Conservation (phyloP, 2,888 invertebrate species). For the Galeruca laticollis region DNA sequence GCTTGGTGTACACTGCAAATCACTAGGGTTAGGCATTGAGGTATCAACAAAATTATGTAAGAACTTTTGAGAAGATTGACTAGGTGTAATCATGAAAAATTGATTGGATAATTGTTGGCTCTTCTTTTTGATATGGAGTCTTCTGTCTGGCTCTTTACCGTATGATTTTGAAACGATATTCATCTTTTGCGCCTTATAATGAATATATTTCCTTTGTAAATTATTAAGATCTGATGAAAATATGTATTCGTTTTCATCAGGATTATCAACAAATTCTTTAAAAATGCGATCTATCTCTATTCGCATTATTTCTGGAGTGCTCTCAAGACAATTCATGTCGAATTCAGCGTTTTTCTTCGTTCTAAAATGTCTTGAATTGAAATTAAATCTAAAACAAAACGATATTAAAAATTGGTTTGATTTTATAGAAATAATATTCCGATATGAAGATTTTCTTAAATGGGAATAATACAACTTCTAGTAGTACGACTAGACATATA, state of each 20-base stretch:
- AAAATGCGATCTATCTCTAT: constrained; percentile 59
- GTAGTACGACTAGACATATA: no score
- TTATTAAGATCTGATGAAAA: constrained; percentile 80
- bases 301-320: constrained; percentile 56
- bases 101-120: constrained; percentile 48
- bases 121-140: constrained; percentile 54
- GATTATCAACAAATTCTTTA: constrained; percentile 56
- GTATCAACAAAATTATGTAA: constrained; percentile 28
- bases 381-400: constrained; percentile 12
- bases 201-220: constrained; percentile 84
- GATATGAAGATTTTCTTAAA: no score
- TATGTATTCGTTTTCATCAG: constrained; percentile 53
- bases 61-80: constrained; percentile 31
- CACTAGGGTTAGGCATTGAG: constrained; percentile 17
- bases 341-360: constrained; percentile 7
- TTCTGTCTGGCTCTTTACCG: constrained; percentile 73
- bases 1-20: constrained; percentile 16
- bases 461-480: no score
- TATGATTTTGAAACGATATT: constrained; percentile 85
- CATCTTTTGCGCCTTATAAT: constrained; percentile 75
- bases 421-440: not conserved
- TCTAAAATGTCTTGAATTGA: constrained; percentile 8
- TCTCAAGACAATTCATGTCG: constrained; percentile 50
- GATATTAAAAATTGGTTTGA: no score
- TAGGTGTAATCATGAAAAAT: constrained; percentile 48